phyloP scores from a whole-genome alignment of 2,888 invertebrate species.

The Tyria jacobaeae region DNA sequence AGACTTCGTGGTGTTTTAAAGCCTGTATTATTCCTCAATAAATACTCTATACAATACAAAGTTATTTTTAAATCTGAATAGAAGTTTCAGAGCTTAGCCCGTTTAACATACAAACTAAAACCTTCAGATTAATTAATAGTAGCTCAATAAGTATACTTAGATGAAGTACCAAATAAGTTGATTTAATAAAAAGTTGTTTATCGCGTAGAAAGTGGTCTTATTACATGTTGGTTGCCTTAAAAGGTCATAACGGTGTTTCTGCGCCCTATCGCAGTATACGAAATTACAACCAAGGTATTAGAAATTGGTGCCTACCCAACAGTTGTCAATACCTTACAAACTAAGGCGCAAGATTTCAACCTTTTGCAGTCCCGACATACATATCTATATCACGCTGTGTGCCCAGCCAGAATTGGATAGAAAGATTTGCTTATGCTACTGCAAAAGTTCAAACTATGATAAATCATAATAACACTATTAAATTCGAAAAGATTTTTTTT shows the following conservation, averaged over 20 bases:
- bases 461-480: too few relatives aligned
- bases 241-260: conserved; percentile 6
- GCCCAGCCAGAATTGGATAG: neutral
- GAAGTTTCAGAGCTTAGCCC: too few relatives aligned
- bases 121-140: too few relatives aligned
- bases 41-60: too few relatives aligned
- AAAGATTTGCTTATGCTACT: neutral
- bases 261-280: neutral
- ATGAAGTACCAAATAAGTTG: conserved; percentile 31
- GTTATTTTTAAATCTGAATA: too few relatives aligned
- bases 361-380: too few relatives aligned
- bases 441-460: neutral
- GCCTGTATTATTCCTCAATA: too few relatives aligned
- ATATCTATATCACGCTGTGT: too few relatives aligned
- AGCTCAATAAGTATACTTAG: conserved; percentile 25
- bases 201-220: conserved; percentile 36
- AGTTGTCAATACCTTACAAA: too few relatives aligned
- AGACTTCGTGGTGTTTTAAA: too few relatives aligned
- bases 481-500: too few relatives aligned
- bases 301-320: neutral
- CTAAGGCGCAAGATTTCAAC: neutral
- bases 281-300: neutral
- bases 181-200: neutral
- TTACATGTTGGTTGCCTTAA: conserved; percentile 28
- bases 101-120: too few relatives aligned